phyloP scores from a whole-genome alignment of 2,797 vertebrate species.

The Kryptopterus vitreolus region DNA sequence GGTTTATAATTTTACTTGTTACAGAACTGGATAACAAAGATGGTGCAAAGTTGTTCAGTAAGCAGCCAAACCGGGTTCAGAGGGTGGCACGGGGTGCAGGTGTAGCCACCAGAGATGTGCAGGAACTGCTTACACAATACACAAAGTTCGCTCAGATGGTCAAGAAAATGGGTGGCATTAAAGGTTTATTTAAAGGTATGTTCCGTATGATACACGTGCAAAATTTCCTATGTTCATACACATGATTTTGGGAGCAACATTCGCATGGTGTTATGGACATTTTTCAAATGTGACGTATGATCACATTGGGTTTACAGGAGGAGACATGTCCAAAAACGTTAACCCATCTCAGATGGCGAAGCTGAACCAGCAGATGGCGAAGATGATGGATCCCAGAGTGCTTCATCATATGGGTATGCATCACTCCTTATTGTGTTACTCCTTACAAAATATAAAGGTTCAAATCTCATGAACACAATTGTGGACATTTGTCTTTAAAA shows the following conservation, averaged over 20 bases:
- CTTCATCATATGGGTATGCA: slow-evolving; percentile 96
- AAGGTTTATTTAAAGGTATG: slow-evolving; percentile 93
- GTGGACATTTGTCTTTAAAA: background rate
- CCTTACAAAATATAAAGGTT: background rate
- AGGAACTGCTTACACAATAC: slow-evolving; percentile 96
- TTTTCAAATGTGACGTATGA: background rate
- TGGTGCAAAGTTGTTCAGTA: slow-evolving; percentile 96
- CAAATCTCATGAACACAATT: background rate
- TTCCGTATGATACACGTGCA: background rate
- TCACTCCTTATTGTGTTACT: background rate
- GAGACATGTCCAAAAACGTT: slow-evolving; percentile 99
- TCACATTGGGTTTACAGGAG: slow-evolving; percentile 73
- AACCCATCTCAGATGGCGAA: slow-evolving; percentile 98
- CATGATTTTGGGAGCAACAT: background rate
- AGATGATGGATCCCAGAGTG: slow-evolving; percentile 99
- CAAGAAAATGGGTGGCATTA: slow-evolving; percentile 99
- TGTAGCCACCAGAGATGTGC: slow-evolving; percentile 93
- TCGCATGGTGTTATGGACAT: background rate
- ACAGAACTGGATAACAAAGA: slow-evolving; percentile 96
- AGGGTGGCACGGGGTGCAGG: slow-evolving; percentile 93
- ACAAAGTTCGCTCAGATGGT: slow-evolving; percentile 99
- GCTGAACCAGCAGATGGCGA: slow-evolving; percentile 98
- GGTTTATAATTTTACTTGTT: slow-evolving; percentile 15
- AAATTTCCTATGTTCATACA: background rate
- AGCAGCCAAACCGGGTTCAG: slow-evolving; percentile 92